Conservation (phyloP, 2,113 vertebrate genomes). For the Asarcornis scutulata region DNA sequence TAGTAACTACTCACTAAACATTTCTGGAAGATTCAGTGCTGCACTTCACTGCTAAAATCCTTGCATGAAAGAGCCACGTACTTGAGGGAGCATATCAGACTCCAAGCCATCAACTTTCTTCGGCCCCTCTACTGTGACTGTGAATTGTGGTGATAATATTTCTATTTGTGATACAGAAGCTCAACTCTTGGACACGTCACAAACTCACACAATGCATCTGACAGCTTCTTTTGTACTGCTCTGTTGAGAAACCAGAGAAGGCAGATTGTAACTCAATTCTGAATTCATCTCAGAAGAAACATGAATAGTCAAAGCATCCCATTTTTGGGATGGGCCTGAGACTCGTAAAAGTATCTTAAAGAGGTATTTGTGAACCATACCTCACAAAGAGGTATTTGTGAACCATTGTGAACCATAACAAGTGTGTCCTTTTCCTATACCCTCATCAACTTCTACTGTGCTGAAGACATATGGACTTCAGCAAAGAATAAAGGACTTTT, state of each 20-base stretch:
- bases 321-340: background rate
- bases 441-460: background rate
- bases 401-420: background rate
- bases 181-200: background rate
- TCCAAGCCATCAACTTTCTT: background rate
- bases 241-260: background rate
- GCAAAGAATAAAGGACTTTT: background rate
- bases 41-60: background rate
- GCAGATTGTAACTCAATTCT: background rate
- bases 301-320: background rate
- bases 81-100: background rate
- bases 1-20: background rate
- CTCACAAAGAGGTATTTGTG: too few relatives aligned
- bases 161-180: background rate
- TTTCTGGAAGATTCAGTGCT: background rate
- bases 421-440: background rate
- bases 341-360: background rate
- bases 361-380: background rate
- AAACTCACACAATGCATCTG: background rate
- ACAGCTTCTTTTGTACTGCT: background rate
- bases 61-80: background rate
- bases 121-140: background rate
- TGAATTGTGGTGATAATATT: background rate
- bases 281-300: background rate
- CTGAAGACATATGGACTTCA: background rate